Conservation (phyloP, 92 coral and sea anemone genomes). For the Zoanthus solanderi region DNA sequence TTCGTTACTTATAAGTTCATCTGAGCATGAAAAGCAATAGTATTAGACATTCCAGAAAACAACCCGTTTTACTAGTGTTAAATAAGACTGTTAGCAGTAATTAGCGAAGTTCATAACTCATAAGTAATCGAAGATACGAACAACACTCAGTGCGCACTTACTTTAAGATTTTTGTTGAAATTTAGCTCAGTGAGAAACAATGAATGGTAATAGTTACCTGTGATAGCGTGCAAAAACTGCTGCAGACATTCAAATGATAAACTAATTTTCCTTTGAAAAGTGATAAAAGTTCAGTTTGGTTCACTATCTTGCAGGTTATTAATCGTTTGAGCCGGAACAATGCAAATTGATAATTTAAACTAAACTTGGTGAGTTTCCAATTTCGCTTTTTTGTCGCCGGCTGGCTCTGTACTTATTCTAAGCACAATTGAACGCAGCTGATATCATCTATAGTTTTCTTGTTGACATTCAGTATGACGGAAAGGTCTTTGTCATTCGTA, state of each 20-base stretch:
- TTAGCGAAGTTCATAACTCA: conserved; percentile 8
- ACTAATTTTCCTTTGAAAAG: conserved; percentile 1
- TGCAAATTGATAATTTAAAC: neutral
- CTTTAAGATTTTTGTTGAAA: conserved; percentile 11
- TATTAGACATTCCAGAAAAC: neutral
- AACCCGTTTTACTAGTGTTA: neutral
- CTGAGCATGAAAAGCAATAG: neutral
- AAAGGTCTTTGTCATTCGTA: conserved; percentile 12
- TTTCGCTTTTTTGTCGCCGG: neutral
- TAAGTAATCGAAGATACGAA: neutral
- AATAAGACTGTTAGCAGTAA: neutral
- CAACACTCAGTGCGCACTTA: neutral
- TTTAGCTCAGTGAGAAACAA: conserved; percentile 32
- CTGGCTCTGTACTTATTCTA: conserved; percentile 2
- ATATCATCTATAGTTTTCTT: conserved; percentile 5
- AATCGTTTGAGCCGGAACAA: neutral
- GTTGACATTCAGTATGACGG: conserved; percentile 24
- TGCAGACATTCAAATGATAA: conserved; percentile 21
- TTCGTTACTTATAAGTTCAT: neutral
- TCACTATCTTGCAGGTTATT: neutral
- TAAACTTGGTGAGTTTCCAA: neutral
- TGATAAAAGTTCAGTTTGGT: neutral
- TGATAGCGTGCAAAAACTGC: conserved; percentile 8
- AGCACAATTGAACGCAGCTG: conserved; percentile 33
- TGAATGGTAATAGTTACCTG: conserved; percentile 19